Base-by-base conservation (phyloP, 2,113 vertebrate species). In the Pardalotus punctatus region DNA sequence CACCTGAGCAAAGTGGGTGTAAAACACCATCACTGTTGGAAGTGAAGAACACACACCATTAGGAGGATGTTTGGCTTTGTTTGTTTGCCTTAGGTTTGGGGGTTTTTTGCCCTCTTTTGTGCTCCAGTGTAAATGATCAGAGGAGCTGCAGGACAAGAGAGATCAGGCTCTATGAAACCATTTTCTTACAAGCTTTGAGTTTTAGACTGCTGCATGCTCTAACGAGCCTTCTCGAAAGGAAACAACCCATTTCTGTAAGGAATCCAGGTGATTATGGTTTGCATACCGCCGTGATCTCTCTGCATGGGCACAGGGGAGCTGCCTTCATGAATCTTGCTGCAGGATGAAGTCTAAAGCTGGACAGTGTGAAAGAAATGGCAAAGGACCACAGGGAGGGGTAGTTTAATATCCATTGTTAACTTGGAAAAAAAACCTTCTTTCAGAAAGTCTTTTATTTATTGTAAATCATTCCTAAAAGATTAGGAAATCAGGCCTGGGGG, bases 391-490 rank as follows among this genome's bases (percentile, higher is more conserved):
- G 73, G 70, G 84, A 87, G 91, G 57, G 76, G 57, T 74, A 82
- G 65, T 76, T 88, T 71, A 86, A 94, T 31, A 73, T 71, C 67
- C 36, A 74, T 82, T 78, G 64, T 73, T 92, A 94, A 71, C 56
- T 90, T 83, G 58, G 5, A 57, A 50, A 50, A 73, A 91, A 86
- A 4, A 0, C 9, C 48, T 91, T 85, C 54, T 90, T 73, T 94
- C 82, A 88, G 51, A 92, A 81, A 84, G 38, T 66, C 82, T 96
- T 95, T 89, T 60, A 92, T 83, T 93, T 91, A 90, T 91, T 92
- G 57, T 90, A 92, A 93, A 92, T 91, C 76, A 94, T 94, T 94
- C 86, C 88, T 88, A 92, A 92, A 88, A 86, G 80, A 88, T 95
- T 93, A 94, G 76, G 88, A 94, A 94, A 95, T 90, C 67, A 47